Evolutionary conservation across 2,888 invertebrate genomes (phyloP), one percentile per base, ranked within the genome.

Genomic region (Drosophila maculinotata): DNA sequence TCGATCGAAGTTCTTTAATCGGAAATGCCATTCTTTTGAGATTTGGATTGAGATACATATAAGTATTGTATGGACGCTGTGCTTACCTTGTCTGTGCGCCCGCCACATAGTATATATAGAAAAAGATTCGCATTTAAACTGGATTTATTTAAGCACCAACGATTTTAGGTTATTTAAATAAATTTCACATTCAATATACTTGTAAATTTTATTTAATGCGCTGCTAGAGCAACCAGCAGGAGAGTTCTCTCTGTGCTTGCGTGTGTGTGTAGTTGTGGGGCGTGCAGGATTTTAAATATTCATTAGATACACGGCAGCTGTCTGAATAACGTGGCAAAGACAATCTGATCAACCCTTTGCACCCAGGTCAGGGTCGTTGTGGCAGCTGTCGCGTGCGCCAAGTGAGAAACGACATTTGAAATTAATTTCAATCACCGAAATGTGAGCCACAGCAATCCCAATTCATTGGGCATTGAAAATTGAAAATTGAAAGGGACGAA

Each of bases 391-490:
- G 44, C 49, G 17, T 23, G 41, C 23, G 41, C 25, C 36, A 23
- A 42, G 60, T 71, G 82, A 71, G 69, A 80, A 79, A 72, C 71
- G 75, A 73, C 69, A 72, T 75, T 79, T 72, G 78, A 88, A 88
- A 87, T 88, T 85, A 88, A 88, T 87, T 88, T 84, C 79, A 87
- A 87, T 85, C 83, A 74, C 71, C 74, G 51, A 66, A 76, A 73
- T 75, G 70, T 72, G 72, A 73, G 77, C 59, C 69, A 44, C 62
- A 66, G 31, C 62, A 31, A 26, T 12, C 30, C 25, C 44, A 62
- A 69, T 69, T 67, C 73, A 75, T 79, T 75, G 70, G 63, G 48
- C 12, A 33, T 41, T 28, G 36, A 41, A 58, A 62, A 36, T 31
- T 42, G 68, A 35, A 66, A 84, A 87, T 80, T 77, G 80, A 83